Evolutionary conservation across 1,140 invertebrate species (phyloP), one percentile per base, ranked within the genome.

Genomic region (Heliconius hewitsoni): DNA sequence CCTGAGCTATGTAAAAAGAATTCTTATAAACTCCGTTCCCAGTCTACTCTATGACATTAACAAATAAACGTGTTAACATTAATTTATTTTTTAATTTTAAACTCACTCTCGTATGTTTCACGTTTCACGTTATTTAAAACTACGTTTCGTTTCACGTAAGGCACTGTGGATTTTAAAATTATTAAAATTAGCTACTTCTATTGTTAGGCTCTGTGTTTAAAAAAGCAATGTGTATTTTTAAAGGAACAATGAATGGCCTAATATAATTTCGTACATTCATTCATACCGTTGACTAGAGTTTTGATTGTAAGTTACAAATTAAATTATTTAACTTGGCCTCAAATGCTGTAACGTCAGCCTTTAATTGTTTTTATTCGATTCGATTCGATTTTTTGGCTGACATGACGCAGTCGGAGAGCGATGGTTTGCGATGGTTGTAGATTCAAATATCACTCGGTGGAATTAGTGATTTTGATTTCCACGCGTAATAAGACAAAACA

Each of bases 1-100:
- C 42, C 6, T 8, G 52, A 0, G n/a, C 52, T n/a, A 55, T 55
- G 19, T 19, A n/a, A 55, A 9, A 60, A 60, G 8, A 23, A 60
- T 60, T 60, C 57, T 60, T 27, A 27, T 11, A 60, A 60, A 23
- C n/a, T 11, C 57, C 8, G 8, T 23, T 60, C 3, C 2, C 27
- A n/a, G 8, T 60, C 57, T 3, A 27, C 57, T 60, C 57, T 4
- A 3, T 60, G 57, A 60, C 57, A 23, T 60, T 27, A 60, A 60
- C 57, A 60, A 60, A 60, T 23, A 60, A 60, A 60, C 57, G 57
- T 23, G 57, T 60, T 9, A 60, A 11, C 19, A n/a, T 66, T 30
- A 66, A 23, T 66, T 16, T 66, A 27, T 66, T 66, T 66, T 66
- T 66, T 66, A 66, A 66, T 66, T 66, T 66, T 30, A 66, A 66